Percentiles rank a stretch among this genome's conserved stretches.
Conservation (phyloP, 35 echinoderm and acorn worm genomes). For the Ophioderma brevispina region DNA sequence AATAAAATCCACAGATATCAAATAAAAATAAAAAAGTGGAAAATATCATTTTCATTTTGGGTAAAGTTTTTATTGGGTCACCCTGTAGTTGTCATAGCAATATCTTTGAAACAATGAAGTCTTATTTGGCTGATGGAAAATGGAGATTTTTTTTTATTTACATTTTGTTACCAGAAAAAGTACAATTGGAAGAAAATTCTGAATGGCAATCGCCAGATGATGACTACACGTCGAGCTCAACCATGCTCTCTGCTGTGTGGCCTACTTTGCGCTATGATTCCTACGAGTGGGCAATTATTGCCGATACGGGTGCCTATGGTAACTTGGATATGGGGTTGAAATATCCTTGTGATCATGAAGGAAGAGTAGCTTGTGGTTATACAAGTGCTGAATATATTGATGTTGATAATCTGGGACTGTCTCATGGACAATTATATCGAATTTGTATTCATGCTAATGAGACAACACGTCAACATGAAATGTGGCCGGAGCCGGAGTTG, state of each 20-base stretch:
- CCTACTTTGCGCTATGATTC: conserved; percentile 14
- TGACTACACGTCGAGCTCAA: conserved; percentile 27
- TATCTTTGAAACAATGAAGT: background rate
- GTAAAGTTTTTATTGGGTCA: no score
- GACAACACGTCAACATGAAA: background rate
- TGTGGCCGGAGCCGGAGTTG: background rate
- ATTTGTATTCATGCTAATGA: conserved; percentile 34
- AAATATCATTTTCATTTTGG: no score
- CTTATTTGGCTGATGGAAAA: background rate
- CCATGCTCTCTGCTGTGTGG: conserved; percentile 35
- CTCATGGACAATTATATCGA: conserved; percentile 12
- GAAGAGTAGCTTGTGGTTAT: background rate
- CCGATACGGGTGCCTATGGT: background rate
- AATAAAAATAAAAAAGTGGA: no score
- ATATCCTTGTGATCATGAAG: conserved; percentile 26
- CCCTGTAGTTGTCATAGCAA: no score
- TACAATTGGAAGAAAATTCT: conserved; percentile 24
- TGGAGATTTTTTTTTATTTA: background rate
- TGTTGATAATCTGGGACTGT: background rate
- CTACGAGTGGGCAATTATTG: conserved; percentile 28
- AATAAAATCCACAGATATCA: no score
- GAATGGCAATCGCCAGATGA: conserved; percentile 8
- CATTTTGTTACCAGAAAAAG: background rate
- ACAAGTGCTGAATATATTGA: conserved; percentile 1
- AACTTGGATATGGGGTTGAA: conserved; percentile 14